Evolutionary conservation across 2,888 invertebrate genomes (phyloP).

Genomic region (Dasypogon diadema): DNA sequence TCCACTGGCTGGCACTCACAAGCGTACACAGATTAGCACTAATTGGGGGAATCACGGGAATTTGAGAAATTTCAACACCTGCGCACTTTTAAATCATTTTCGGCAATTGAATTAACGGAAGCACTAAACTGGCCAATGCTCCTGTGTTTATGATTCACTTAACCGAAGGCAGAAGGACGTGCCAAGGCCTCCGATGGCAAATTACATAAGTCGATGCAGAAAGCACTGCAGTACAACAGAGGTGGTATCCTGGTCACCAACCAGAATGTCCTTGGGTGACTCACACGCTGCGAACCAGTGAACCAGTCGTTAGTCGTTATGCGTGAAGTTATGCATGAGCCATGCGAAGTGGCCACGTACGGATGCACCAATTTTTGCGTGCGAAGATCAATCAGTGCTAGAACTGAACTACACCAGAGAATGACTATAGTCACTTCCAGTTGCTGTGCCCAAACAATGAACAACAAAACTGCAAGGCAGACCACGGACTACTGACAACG

Average conservation of each 20-base stretch:
- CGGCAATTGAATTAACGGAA: neutral
- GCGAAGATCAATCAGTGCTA: slow-evolving; percentile 20
- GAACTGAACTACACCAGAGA: slow-evolving; percentile 12
- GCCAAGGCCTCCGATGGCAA: neutral
- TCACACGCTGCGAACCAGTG: slow-evolving; percentile 30
- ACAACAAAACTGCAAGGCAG: slow-evolving; percentile 59
- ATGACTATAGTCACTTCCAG: slow-evolving; percentile 19
- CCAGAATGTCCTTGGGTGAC: slow-evolving; percentile 60
- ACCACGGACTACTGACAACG: slow-evolving; percentile 59
- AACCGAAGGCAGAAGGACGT: neutral
- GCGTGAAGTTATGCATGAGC: too few species aligned
- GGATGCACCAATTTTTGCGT: slow-evolving; percentile 1
- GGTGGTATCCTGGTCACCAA: slow-evolving; percentile 59
- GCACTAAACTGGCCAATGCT: neutral
- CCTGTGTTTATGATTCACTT: neutral
- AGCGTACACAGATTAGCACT: slow-evolving; percentile 10
- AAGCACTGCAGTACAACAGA: slow-evolving; percentile 22
- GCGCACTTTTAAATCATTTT: slow-evolving; percentile 27
- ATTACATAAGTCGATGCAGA: slow-evolving; percentile 44
- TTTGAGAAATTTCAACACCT: slow-evolving; percentile 7
- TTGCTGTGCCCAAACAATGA: neutral
- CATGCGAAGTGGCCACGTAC: too few species aligned
- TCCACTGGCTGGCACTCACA: neutral
- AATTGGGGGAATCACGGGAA: neutral
- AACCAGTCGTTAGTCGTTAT: slow-evolving; percentile 44